Evolutionary conservation across 2,113 vertebrate genomes (phyloP).

Genomic region (Chloropsis cyanopogon): DNA sequence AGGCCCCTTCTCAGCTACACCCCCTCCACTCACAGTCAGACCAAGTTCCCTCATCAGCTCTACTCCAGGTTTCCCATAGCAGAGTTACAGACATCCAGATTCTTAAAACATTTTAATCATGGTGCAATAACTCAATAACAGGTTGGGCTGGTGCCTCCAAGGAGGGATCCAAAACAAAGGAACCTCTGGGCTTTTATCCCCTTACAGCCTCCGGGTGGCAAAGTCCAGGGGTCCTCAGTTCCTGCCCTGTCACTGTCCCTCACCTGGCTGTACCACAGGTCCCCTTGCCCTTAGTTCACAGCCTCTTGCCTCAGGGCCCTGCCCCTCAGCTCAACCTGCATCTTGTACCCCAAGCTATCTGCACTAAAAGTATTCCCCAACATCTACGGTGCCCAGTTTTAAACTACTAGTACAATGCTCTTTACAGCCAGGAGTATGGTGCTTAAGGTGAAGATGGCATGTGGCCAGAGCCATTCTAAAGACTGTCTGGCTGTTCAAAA

Average conservation of each 20-base stretch:
- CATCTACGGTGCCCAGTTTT: fast-evolving
- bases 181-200: background rate
- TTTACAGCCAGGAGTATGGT: background rate
- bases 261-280: background rate
- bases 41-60: background rate
- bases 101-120: background rate
- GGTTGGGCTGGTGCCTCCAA: background rate
- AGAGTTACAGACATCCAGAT: background rate
- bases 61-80: background rate
- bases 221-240: background rate
- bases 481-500: background rate
- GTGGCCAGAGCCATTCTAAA: background rate
- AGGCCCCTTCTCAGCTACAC: background rate
- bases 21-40: background rate
- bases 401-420: background rate
- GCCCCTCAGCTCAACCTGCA: background rate
- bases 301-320: no score
- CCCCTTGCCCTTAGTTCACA: background rate
- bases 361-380: background rate
- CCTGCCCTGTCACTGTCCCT: background rate
- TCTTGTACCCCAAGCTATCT: background rate
- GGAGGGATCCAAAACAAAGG: background rate
- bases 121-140: background rate
- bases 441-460: background rate
- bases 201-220: background rate